phyloP scores from a whole-genome alignment of 2,797 vertebrate genomes.

The Gadopsis bispinosus region DNA sequence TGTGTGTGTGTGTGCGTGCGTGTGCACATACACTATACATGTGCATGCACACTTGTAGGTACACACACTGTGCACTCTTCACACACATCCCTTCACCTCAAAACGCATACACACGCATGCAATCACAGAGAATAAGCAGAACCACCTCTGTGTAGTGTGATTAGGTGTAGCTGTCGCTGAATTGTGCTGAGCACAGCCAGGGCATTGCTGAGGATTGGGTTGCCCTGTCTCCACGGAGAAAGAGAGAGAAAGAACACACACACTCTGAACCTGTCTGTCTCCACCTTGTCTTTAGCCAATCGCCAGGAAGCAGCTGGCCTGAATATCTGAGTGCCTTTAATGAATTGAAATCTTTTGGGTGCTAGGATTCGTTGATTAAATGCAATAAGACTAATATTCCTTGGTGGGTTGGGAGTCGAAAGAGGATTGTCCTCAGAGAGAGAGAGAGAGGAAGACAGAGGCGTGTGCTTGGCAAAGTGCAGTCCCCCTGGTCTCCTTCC shows the following conservation, averaged over 20 bases:
- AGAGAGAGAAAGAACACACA: slow-evolving; percentile 48
- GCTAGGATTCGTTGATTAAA: slow-evolving; percentile 90
- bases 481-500: slow-evolving; percentile 30
- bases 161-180: slow-evolving; percentile 82
- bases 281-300: slow-evolving; percentile 90
- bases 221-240: slow-evolving; percentile 76
- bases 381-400: slow-evolving; percentile 92
- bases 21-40: slow-evolving; percentile 7
- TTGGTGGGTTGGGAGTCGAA: slow-evolving; percentile 86
- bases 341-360: slow-evolving; percentile 88
- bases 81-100: slow-evolving; percentile 54
- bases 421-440: slow-evolving; percentile 82
- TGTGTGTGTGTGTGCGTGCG: slow-evolving; percentile 32
- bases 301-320: slow-evolving; percentile 92
- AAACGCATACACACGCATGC: slow-evolving; percentile 31
- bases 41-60: slow-evolving; percentile 30
- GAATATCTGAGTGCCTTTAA: slow-evolving; percentile 93
- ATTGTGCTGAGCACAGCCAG: slow-evolving; percentile 81
- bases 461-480: slow-evolving; percentile 67
- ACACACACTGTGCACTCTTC: slow-evolving; percentile 17
- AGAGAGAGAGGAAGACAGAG: slow-evolving; percentile 45
- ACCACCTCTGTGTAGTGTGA: slow-evolving; percentile 80
- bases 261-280: slow-evolving; percentile 85
- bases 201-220: slow-evolving; percentile 85
- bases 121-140: slow-evolving; percentile 67